Percentiles rank a stretch among this genome's conserved stretches.
These are phyloP conservation scores for Coccyzus lansbergi DNA, from an alignment of 2,797 vertebrate genomes.

Conservation along the genomic window DNA sequence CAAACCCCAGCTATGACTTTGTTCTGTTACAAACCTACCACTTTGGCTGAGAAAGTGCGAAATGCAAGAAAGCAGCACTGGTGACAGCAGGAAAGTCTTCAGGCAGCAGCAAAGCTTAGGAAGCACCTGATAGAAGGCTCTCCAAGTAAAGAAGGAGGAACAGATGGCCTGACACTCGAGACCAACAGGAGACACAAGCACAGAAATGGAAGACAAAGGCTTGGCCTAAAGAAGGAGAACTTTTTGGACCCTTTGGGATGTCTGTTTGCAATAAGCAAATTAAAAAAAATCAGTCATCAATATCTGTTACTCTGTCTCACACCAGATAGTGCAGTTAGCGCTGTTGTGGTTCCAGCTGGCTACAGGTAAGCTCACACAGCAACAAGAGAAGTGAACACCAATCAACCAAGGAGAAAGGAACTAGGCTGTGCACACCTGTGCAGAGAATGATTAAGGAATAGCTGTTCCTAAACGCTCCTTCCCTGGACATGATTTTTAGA, in stretches of 20 bases:
- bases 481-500: neutral
- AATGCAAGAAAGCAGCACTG: neutral
- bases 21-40: neutral
- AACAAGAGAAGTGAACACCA: neutral
- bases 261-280: neutral
- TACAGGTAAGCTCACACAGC: rapidly evolving
- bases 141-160: neutral
- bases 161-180: neutral
- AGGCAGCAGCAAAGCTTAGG: neutral
- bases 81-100: neutral
- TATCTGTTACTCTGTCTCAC: neutral
- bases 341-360: neutral
- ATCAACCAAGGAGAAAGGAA: neutral
- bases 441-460: neutral
- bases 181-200: neutral
- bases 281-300: neutral
- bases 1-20: neutral
- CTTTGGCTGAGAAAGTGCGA: neutral
- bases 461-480: neutral
- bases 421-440: neutral
- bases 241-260: neutral
- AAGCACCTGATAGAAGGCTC: neutral
- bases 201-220: neutral
- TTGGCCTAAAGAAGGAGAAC: neutral
- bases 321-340: neutral